Base-by-base conservation (phyloP, 2,113 vertebrate species). In the Camelus bactrianus region DNA sequence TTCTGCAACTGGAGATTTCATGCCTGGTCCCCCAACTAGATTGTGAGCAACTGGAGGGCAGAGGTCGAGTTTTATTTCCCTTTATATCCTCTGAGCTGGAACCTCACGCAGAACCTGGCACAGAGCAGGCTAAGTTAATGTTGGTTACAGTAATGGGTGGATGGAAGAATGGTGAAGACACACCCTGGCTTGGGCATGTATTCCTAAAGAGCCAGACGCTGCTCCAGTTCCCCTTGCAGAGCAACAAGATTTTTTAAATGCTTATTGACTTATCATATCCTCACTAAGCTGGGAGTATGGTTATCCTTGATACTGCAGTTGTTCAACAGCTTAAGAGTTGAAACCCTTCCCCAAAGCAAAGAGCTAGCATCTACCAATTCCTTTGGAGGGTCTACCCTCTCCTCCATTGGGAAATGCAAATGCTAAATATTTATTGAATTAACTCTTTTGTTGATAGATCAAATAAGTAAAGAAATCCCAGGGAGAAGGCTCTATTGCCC, bases 281-380 rank as follows among this genome's bases (percentile, higher is more conserved):
- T 84, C 76, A 58, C 62, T 67, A 73, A 58, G 88, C 48, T 76
- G n/a, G 17, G 2, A 48, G 26, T 5, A 86, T 5, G 35, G 58
- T 32, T 87, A 67, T 69, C n/a, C 75, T 82, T 42, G 88, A 77
- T 89, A 67, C 14, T 32, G 48, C 52, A 28, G n/a, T 14, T 92
- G 89, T 85, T 90, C 50, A 42, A 38, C 0, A 94, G 42, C 67
- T 79, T 58, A 65, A n/a, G n/a, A 90, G 67, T 28, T 48, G 28
- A 84, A 81, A 81, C 2, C 0, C 38, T 84, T 94, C 77, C 22
- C 87, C 75, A 24, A 95, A 85, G 38, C 86, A 72, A 90, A 91
- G 22, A 30, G 30, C 70, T 81, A 22, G 20, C n/a, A 72, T 42
- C 56, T 82, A 62, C 54, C 8, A 11, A 32, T 75, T 76, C 38